phyloP scores from a whole-genome alignment of 1,140 invertebrate genomes.

The Zaprionus taronus region DNA sequence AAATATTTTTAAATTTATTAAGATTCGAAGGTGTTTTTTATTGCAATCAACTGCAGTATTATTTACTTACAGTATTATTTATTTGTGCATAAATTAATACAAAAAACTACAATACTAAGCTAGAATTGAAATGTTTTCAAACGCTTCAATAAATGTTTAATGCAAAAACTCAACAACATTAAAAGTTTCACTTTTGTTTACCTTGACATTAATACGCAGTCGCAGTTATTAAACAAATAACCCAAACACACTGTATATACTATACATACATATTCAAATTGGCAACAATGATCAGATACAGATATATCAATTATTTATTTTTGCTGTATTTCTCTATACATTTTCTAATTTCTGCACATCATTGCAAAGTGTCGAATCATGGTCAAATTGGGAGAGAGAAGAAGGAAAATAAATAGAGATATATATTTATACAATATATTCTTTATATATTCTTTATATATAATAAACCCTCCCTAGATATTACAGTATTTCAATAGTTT shows the following conservation, averaged over 20 bases:
- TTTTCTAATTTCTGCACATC: constrained; percentile 45
- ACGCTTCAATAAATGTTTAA: constrained; percentile 3
- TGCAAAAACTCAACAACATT: background rate
- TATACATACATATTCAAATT: constrained; percentile 30
- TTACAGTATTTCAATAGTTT: background rate
- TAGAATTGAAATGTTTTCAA: background rate
- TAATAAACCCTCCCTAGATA: no score
- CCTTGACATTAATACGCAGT: constrained; percentile 43
- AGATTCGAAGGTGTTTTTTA: background rate
- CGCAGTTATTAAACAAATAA: constrained; percentile 29
- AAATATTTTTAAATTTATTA: background rate
- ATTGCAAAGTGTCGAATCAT: constrained; percentile 43
- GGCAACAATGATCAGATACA: constrained; percentile 35
- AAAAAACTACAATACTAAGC: background rate
- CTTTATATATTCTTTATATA: background rate
- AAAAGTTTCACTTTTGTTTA: constrained; percentile 38
- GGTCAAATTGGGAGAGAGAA: constrained; percentile 7
- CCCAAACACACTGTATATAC: background rate
- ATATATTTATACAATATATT: background rate
- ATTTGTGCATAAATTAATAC: background rate
- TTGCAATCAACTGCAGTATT: background rate
- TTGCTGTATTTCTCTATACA: constrained; percentile 21
- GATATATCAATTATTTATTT: constrained; percentile 38
- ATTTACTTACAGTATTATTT: background rate
- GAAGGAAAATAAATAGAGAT: background rate